Base-by-base conservation (phyloP, 2,888 invertebrate species). In the Andrena praecox region DNA sequence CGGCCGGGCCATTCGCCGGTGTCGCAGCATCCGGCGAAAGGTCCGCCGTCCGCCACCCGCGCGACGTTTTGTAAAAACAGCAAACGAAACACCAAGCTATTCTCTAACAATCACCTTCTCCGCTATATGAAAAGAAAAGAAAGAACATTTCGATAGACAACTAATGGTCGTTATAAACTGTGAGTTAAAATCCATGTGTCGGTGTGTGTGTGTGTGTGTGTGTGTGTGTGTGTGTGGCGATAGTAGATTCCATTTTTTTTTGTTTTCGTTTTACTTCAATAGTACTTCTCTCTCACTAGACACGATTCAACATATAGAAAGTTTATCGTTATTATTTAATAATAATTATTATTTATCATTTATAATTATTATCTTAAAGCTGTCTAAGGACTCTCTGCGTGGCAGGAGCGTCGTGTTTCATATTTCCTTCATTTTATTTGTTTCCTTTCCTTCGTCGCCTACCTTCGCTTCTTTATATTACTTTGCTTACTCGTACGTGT, bases 261-360 rank as follows among this genome's bases (percentile, higher is more conserved):
- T 42, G 42, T 42, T 48, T 62, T 85, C 80, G 88, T 84, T 88
- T 92, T 92, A 92, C 86, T 91, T 92, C 89, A 87, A 92, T 91
- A 92, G 87, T 89, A 91, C 90, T 90, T 92, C 90, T 92, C 2
- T 29, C 91, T 93, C 92, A 91, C 93, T 93, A 93, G 93, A 93
- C 93, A 93, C 93, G 92, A 93, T 93, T 92, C 93, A 93, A 93
- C 93, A 93, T 93, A 93, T 92, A 93, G 93, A 93, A 93, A 93
- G 93, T 93, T 92, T 91, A 93, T 93, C 92, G 90, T 92, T 92
- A 92, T 92, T 92, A 92, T 92, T 93, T 91, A 92, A 92, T 93
- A 93, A 91, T 93, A 92, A 91, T 93, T 91, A 93, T 92, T 92
- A 91, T 91, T 92, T 90, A 92, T 91, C 87, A 91, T 92, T 92